Conservation (phyloP, 2,888 invertebrate genomes). For the Yponomeuta evonymella region DNA sequence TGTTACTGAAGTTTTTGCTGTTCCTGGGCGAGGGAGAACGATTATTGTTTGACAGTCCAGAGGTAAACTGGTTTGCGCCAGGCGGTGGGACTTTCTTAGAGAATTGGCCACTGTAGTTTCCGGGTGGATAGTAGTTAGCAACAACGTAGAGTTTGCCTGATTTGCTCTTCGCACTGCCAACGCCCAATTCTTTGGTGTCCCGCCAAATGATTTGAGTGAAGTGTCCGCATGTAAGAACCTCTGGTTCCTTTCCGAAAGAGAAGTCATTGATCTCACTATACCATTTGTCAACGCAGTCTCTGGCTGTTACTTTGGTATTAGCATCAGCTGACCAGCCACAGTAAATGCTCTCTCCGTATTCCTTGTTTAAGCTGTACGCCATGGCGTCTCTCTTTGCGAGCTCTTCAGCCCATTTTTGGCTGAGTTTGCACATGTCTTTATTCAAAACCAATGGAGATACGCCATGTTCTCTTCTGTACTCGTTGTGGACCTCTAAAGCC, state of each 20-base stretch:
- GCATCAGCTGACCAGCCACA: slow-evolving; percentile 81
- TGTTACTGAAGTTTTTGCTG: slow-evolving; percentile 49
- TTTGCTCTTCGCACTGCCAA: slow-evolving; percentile 84
- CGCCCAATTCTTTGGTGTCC: slow-evolving; percentile 82
- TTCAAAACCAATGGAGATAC: slow-evolving; percentile 69
- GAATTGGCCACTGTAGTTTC: slow-evolving; percentile 85
- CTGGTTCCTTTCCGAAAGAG: slow-evolving; percentile 81
- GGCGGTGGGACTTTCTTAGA: slow-evolving; percentile 80
- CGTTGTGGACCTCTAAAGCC: slow-evolving; percentile 61
- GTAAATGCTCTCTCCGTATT: slow-evolving; percentile 83
- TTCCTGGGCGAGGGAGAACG: slow-evolving; percentile 46
- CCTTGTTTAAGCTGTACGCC: slow-evolving; percentile 79
- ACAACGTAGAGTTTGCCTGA: slow-evolving; percentile 90
- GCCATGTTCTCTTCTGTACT: slow-evolving; percentile 63
- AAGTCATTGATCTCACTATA: slow-evolving; percentile 84
- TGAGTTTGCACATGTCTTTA: slow-evolving; percentile 78
- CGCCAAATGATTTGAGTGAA: slow-evolving; percentile 92
- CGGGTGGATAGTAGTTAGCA: slow-evolving; percentile 89
- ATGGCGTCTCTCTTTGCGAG: slow-evolving; percentile 79
- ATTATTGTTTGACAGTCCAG: slow-evolving; percentile 34
- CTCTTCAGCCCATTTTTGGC: slow-evolving; percentile 84
- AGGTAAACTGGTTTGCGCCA: slow-evolving; percentile 53
- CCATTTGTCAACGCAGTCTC: slow-evolving; percentile 84
- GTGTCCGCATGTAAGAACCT: slow-evolving; percentile 78
- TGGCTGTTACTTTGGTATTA: slow-evolving; percentile 78